These are phyloP conservation scores for Litoditis marina DNA, from an alignment of 2,888 invertebrate genomes.

Conservation along the genomic window DNA sequence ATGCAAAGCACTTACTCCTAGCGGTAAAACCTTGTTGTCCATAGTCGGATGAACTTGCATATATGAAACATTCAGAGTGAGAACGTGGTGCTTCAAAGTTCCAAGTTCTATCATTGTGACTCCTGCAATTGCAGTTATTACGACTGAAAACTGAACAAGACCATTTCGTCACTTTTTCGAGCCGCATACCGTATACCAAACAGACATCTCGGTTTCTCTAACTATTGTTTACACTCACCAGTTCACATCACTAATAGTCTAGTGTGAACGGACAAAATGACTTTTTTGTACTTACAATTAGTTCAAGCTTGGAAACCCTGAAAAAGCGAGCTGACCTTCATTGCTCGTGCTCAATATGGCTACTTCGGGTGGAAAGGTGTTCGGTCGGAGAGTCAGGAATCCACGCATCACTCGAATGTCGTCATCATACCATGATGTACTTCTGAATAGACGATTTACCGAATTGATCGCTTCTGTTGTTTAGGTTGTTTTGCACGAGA, in stretches of 20 bases:
- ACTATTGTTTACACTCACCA: too few species aligned
- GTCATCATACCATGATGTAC: constrained; percentile 50
- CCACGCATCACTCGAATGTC: constrained; percentile 57
- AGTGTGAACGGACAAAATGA: too few species aligned
- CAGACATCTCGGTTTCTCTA: too few species aligned
- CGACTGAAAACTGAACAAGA: too few species aligned
- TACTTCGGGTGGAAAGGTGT: constrained; percentile 58
- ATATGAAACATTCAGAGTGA: constrained; percentile 59
- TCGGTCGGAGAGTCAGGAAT: constrained; percentile 59
- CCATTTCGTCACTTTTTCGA: too few species aligned
- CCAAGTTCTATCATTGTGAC: constrained; percentile 61
- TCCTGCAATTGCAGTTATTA: constrained; percentile 33
- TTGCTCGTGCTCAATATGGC: constrained; percentile 60
- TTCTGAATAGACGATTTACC: constrained; percentile 31
- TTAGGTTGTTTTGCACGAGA: neutral
- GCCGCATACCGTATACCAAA: too few species aligned
- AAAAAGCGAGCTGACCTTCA: constrained; percentile 38
- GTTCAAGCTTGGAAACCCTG: neutral
- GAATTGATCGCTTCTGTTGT: neutral
- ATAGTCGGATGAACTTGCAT: constrained; percentile 62
- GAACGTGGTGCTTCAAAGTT: constrained; percentile 54
- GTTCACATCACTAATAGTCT: too few species aligned
- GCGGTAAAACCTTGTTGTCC: constrained; percentile 54
- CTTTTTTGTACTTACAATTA: too few species aligned
- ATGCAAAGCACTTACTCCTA: constrained; percentile 54